Conservation (phyloP, 2,113 vertebrate genomes). For the Eublepharis macularius region DNA sequence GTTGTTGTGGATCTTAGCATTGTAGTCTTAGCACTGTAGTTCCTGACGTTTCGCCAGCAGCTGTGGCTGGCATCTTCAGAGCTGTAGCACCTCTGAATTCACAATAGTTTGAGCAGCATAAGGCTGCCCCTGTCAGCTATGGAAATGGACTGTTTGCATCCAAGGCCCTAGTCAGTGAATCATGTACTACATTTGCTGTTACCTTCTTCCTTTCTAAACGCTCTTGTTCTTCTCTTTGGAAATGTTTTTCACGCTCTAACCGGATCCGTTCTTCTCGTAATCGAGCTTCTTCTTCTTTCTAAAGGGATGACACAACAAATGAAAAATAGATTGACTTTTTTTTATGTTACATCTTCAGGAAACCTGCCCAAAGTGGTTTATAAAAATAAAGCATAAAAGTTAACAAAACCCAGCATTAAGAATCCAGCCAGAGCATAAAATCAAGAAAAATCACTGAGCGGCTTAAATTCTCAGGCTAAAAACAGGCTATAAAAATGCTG, state of each 20-base stretch:
- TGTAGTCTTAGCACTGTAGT: no score
- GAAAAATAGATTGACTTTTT: neutral
- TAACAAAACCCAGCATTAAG: no score
- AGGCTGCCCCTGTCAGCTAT: no score
- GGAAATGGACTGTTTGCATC: neutral
- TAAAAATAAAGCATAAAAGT: no score
- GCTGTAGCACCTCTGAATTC: no score
- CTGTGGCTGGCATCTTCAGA: no score
- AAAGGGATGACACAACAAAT: neutral
- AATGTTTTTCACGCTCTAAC: conserved; percentile 91
- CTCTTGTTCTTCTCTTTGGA: conserved; percentile 94
- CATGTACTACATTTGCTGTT: neutral
- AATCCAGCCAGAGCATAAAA: no score
- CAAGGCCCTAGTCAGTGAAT: neutral
- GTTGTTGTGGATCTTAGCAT: no score
- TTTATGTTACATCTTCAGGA: rapidly evolving
- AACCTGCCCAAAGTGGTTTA: neutral
- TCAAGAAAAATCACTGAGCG: no score
- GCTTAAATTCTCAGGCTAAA: no score
- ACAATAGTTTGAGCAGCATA: neutral
- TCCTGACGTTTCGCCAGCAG: no score
- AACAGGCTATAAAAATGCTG: no score
- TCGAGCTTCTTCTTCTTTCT: conserved; percentile 91
- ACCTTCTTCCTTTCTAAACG: conserved; percentile 97
- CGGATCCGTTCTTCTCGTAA: conserved; percentile 85